Evolutionary conservation across 2,888 invertebrate species (phyloP).

Genomic region (Mesochorus sp.): DNA sequence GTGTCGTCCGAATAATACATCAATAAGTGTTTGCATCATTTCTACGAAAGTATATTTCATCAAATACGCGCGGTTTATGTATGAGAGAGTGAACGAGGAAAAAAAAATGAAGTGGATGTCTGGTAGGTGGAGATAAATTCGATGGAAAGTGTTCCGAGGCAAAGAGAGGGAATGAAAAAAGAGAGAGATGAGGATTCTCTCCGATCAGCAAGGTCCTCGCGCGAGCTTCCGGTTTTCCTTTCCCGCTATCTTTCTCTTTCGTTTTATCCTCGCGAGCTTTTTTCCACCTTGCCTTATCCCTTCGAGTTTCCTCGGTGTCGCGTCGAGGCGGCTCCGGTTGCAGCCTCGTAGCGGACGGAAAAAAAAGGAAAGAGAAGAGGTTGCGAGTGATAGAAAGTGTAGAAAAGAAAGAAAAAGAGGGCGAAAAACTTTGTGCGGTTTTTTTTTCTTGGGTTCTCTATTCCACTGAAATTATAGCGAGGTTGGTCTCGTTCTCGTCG

Average conservation of each 20-base stretch:
- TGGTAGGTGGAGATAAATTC: conserved; percentile 54
- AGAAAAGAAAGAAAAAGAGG: conserved; percentile 11
- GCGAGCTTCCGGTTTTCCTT: conserved; percentile 52
- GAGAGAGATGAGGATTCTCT: conserved; percentile 41
- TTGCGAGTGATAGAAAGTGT: conserved; percentile 62
- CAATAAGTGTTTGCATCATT: background rate
- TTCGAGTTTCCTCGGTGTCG: conserved; percentile 49
- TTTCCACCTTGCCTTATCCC: conserved; percentile 19
- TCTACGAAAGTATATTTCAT: conserved; percentile 8
- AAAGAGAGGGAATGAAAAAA: background rate
- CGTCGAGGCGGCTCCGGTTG: conserved; percentile 53
- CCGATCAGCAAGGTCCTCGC: conserved; percentile 43
- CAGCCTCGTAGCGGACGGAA: conserved; percentile 33
- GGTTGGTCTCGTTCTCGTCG: conserved; percentile 43
- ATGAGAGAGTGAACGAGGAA: background rate
- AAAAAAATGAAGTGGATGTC: conserved; percentile 31
- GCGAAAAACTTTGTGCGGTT: conserved; percentile 6
- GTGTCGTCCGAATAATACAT: too few relatives aligned
- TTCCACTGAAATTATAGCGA: conserved; percentile 14
- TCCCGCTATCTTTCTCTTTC: background rate
- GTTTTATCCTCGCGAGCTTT: conserved; percentile 33
- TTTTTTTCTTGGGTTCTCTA: conserved; percentile 35
- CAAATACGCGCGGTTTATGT: conserved; percentile 30
- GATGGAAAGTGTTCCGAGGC: conserved; percentile 51
- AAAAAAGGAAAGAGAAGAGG: conserved; percentile 34